Base-by-base conservation (phyloP, 2,888 invertebrate genomes). In the Fragum fragum region DNA sequence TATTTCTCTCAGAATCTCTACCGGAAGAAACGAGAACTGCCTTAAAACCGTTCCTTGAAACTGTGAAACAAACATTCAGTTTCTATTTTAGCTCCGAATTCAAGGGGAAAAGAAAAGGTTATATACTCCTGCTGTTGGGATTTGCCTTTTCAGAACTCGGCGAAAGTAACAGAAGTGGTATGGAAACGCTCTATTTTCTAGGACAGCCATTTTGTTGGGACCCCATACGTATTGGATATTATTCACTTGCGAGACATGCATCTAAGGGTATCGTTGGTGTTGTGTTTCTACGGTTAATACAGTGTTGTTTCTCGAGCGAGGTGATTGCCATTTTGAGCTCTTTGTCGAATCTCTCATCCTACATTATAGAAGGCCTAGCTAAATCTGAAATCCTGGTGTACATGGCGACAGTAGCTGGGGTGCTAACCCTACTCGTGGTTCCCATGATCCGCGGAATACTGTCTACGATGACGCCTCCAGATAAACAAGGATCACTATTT, bases 131-230 rank as follows among this genome's bases (percentile, higher is more conserved):
- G 0, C 32, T 85, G 18, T 26, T 77, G 5, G 39, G 74, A 3
- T 79, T 85, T 21, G 53, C 57, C 0, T 79, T 81, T 39, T 72
- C 74, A 9, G 71, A 70, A 36, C 39, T 85, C 0, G 71, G 59
- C 18, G 66, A 57, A 11, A 28, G 57, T 29, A 74, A 73, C 23
- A 47, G 81, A 42, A 63, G 74, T 32, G 26, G 36, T 11, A 23
- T 85, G 28, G 85, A 85, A 52, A 81, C 79, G 7, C 47, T 85
- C 7, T 85, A 79, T 53, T 73, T 81, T 28, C 77, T 85, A 0
- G 85, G 85, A 3, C 52, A 68, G 36, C 85, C 85, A 39, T 85
- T 85, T 53, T 85, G 85, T 55, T 85, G 82, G 82, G 79, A 61
- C 28, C 85, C 85, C 0, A 23, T 47, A 23, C 23, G 72, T 29